Evolutionary conservation across 2,797 vertebrate genomes (phyloP), one percentile per base, ranked within the genome.

Genomic region (Tenualosa ilisha): DNA sequence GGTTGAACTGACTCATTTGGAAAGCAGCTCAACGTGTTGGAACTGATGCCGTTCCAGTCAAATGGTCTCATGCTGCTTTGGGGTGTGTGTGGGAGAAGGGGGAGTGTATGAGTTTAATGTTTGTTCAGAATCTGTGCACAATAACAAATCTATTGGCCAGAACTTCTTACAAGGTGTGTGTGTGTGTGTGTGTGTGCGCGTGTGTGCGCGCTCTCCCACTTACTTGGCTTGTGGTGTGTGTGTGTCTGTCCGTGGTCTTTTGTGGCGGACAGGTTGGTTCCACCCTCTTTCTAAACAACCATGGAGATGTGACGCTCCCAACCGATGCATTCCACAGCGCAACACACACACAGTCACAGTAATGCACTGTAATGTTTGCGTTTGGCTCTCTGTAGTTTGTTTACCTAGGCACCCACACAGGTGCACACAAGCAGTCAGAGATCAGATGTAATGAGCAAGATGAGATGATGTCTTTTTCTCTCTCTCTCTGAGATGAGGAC

Each of bases 241-340:
- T 15, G 11, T 15, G 17, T 53, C 82, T 79, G n/a, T 81, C 40
- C 15, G 43, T 82, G 82, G 82, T 54, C 84, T 89, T 56, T 37
- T 83, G 75, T 81, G 59, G 63, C 26, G 53, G 12, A 31, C 40
- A 13, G 17, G 63, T 81, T 37, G 4, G 40, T 79, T 79, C 40
- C 72, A 22, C 86, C n/a, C 46, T 61, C 53, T 86, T 83, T 87
- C 72, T 84, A 88, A 88, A 89, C 87, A 85, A 9, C 86, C 65
- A 54, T 56, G 85, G 31, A 56, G 68, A 86, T 81, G 0, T 88
- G 82, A 83, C 59, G 56, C 56, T 81, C 84, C 24, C 22, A 68
- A 12, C 84, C 13, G 9, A 59, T 46, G 63, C 84, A 85, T 85
- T 81, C 86, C 81, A 82, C 89, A 89, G 91, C 87, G 85, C 6